Conservation (phyloP, 2,888 invertebrate genomes). For the Acleris sparsana region DNA sequence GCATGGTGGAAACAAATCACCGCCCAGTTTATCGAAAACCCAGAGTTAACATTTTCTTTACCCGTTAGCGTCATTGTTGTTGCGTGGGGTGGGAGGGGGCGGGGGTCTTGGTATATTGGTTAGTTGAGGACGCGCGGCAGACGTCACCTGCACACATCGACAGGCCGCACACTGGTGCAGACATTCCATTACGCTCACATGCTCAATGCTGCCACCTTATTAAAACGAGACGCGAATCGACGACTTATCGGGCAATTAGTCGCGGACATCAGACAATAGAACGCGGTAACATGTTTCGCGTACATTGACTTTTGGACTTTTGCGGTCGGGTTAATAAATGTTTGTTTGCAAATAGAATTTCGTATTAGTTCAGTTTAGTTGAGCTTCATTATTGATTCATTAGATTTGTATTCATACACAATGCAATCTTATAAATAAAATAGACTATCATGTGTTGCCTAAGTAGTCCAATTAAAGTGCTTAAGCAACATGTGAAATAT, state of each 20-base stretch:
- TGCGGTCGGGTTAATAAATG: constrained; percentile 36
- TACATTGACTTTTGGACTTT: constrained; percentile 63
- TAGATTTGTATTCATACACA: background rate
- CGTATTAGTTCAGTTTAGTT: background rate
- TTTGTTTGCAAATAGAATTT: constrained; percentile 32
- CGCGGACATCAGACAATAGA: constrained; percentile 72
- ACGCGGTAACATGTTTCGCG: constrained; percentile 58
- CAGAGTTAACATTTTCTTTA: constrained; percentile 59
- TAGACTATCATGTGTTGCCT: too few species aligned
- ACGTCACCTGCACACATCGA: constrained; percentile 77
- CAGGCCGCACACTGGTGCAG: constrained; percentile 61
- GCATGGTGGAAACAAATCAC: constrained; percentile 77
- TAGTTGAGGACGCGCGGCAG: constrained; percentile 68
- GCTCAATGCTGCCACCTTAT: constrained; percentile 79
- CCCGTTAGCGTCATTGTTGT: constrained; percentile 47
- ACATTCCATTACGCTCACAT: constrained; percentile 81
- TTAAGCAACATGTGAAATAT: too few species aligned
- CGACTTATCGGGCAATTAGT: constrained; percentile 84
- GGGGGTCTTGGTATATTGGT: constrained; percentile 56
- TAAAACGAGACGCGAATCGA: constrained; percentile 84
- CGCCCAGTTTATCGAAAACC: constrained; percentile 57
- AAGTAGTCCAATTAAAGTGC: too few species aligned
- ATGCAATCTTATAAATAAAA: too few species aligned
- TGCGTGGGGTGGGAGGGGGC: constrained; percentile 52
- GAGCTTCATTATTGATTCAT: background rate